Conservation (phyloP, 1,140 invertebrate species). For the Phthorimaea operculella region DNA sequence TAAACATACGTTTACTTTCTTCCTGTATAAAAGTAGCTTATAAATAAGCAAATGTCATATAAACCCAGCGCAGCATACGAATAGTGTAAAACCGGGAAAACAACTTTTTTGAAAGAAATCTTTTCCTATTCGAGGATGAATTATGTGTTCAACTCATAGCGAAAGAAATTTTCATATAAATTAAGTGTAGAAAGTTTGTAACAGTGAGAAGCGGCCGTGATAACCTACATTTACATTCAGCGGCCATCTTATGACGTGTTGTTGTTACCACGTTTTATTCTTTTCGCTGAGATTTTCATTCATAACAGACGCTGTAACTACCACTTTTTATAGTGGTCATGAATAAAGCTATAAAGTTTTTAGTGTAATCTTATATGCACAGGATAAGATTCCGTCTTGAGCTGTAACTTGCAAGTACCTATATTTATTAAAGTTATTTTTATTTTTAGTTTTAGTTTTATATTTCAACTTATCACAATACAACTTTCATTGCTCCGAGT, state of each 20-base stretch:
- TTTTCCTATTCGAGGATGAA: constrained; percentile 13
- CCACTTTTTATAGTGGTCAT: background rate
- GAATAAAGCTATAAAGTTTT: background rate
- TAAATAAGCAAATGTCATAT: too few relatives aligned
- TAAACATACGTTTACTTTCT: too few relatives aligned
- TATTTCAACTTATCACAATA: too few relatives aligned
- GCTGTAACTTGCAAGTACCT: too few relatives aligned
- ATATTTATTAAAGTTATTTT: too few relatives aligned
- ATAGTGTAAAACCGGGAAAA: too few relatives aligned
- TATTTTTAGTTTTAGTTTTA: too few relatives aligned
- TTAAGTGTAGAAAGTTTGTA: constrained; percentile 28
- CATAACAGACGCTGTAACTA: constrained; percentile 4
- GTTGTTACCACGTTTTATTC: background rate
- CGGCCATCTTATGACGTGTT: constrained; percentile 13
- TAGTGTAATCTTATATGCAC: too few relatives aligned
- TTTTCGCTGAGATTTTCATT: background rate
- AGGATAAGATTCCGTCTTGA: too few relatives aligned
- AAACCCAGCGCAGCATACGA: too few relatives aligned
- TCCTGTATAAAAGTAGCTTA: too few relatives aligned
- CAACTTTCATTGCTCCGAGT: too few relatives aligned
- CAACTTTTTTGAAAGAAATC: background rate
- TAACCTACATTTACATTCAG: constrained; percentile 25
- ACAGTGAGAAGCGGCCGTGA: constrained; percentile 18
- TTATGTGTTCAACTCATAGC: constrained; percentile 19
- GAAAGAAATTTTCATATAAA: constrained; percentile 41